phyloP scores from a whole-genome alignment of 2,113 vertebrate species.

The Sinosuthora webbiana region DNA sequence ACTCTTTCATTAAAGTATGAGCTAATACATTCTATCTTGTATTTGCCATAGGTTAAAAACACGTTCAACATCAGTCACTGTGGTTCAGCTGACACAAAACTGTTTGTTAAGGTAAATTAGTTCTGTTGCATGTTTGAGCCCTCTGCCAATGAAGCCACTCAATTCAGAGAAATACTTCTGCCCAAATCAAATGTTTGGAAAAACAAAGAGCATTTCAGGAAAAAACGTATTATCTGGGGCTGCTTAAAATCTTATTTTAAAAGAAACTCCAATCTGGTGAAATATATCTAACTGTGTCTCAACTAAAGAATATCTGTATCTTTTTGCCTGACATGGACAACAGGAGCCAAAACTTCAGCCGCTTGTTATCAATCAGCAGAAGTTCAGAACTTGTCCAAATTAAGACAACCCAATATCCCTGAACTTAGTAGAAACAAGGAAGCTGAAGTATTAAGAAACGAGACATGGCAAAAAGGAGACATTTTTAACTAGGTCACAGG shows the following conservation, averaged over 20 bases:
- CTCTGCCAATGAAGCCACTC: neutral
- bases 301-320: neutral
- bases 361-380: neutral
- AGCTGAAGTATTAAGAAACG: neutral
- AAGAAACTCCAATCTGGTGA: neutral
- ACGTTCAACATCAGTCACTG: neutral
- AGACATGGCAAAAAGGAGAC: neutral
- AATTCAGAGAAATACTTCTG: neutral
- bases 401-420: neutral
- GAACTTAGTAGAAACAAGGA: neutral
- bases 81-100: slow-evolving; percentile 19
- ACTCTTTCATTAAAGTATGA: slow-evolving; percentile 59
- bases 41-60: slow-evolving; percentile 42
- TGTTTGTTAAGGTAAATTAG: slow-evolving; percentile 17
- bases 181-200: neutral
- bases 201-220: neutral
- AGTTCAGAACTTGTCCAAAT: neutral
- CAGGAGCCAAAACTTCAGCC: neutral
- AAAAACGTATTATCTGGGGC: neutral
- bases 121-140: neutral
- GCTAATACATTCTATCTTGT: slow-evolving; percentile 33
- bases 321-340: neutral
- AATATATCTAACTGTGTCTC: neutral
- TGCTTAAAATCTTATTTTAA: neutral
- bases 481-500: neutral